Conservation (phyloP, 2,888 invertebrate genomes). For the Chloroclysta siterata region DNA sequence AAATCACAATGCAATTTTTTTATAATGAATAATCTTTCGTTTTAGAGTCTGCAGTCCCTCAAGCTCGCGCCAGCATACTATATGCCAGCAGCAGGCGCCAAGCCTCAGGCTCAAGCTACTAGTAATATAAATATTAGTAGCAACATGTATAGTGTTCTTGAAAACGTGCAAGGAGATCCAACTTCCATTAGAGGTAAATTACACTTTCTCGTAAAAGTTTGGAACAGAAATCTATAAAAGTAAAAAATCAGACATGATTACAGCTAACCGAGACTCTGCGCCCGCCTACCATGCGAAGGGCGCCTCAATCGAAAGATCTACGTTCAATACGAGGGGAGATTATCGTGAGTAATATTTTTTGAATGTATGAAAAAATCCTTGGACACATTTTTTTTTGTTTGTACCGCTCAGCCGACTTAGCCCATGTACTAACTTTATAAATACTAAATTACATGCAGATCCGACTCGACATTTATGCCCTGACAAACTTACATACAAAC, state of each 20-base stretch:
- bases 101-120: constrained; percentile 61
- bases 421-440: no score
- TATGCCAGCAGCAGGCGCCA: constrained; percentile 75
- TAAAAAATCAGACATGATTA: constrained; percentile 39
- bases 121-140: constrained; percentile 69
- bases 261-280: constrained; percentile 70
- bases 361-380: background rate
- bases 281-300: constrained; percentile 74
- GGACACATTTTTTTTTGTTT: no score
- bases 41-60: constrained; percentile 68
- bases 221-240: constrained; percentile 18
- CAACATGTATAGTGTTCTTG: constrained; percentile 71
- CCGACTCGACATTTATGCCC: no score
- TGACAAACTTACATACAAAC: no score
- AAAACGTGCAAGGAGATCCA: constrained; percentile 68
- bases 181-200: constrained; percentile 64
- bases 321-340: constrained; percentile 74
- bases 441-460: no score
- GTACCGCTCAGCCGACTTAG: no score
- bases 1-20: background rate
- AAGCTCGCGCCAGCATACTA: constrained; percentile 74
- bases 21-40: constrained; percentile 26
- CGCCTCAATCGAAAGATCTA: constrained; percentile 79
- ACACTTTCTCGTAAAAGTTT: background rate
- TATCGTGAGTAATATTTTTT: constrained; percentile 62